These are phyloP conservation scores for Megaptera novaeangliae DNA, from an alignment of 2,113 vertebrate genomes.

Conservation along the genomic window DNA sequence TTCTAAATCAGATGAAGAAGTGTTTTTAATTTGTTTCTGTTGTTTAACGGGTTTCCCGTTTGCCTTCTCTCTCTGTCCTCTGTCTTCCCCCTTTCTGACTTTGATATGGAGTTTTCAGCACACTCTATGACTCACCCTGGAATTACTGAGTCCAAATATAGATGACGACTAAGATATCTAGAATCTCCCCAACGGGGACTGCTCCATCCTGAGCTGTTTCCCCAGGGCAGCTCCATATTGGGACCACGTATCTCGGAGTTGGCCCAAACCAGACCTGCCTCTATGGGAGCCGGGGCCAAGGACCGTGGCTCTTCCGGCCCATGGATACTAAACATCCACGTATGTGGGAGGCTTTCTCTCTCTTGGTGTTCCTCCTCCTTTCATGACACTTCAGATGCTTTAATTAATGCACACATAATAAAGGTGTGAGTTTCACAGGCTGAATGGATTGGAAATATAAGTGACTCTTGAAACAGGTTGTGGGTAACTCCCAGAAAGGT, in stretches of 20 bases:
- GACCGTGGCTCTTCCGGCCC: neutral
- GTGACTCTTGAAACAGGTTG: neutral
- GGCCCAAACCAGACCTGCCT: neutral
- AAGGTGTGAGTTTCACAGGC: neutral
- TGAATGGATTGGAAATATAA: neutral
- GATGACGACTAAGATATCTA: neutral
- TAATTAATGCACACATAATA: neutral
- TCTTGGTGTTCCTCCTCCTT: neutral
- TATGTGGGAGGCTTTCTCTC: neutral
- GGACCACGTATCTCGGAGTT: neutral
- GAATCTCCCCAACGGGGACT: neutral
- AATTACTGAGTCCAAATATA: neutral
- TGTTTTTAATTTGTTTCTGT: neutral
- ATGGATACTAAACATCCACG: neutral
- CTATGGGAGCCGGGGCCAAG: fast-evolving
- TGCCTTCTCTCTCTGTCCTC: neutral
- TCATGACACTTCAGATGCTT: neutral
- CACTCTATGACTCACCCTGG: neutral
- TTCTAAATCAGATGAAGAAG: neutral
- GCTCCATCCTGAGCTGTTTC: neutral
- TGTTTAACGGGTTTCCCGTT: neutral
- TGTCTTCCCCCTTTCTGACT: neutral
- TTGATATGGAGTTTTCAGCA: neutral
- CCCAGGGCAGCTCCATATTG: neutral
- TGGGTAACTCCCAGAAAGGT: neutral